Base-by-base conservation (phyloP, 2,113 vertebrate species). In the Xenus cinereus region DNA sequence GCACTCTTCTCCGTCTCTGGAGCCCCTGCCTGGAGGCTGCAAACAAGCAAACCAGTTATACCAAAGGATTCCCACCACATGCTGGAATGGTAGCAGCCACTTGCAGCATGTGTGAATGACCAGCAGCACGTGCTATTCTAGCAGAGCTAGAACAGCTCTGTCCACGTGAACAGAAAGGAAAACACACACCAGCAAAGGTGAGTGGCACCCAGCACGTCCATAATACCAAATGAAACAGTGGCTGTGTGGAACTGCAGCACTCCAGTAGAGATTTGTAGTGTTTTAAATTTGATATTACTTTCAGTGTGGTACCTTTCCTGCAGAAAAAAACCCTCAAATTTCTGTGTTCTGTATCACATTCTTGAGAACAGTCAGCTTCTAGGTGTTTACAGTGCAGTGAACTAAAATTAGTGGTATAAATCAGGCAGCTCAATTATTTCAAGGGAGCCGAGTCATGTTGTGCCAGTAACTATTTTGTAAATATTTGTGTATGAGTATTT, bases 1-100 rank as follows among this genome's bases (percentile, higher is more conserved):
- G 0, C 22, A 33, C 0, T 0, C 23, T 59, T 45, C 53, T 33
- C 14, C 1, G 1, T 6, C 27, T 30, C 45, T 20, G 24, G 17
- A 89, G 32, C 35, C n/a, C 13, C 54, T n/a, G 26, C 26, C 18
- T 16, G 13, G 48, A 62, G 43, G 18, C 2, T 18, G 18, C 14
- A 33, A 46, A 8, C 2, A 2, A 71, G 50, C 39, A 39, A 82
- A 67, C 18, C 33, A 51, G 45, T 37, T 67, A 60, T 9, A 72
- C 27, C 35, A 37, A 50, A 67, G 32, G 37, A 51, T 67, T 74
- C 77, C 69, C 77, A 45, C 18, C 45, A 19, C 26, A 4, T 9
- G 37, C 37, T 64, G 67, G 67, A 50, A 30, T 64, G 50, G 57
- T 8, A 48, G 67, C 2, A 0, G 56, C 46, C 39, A 37, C 14